phyloP scores from a whole-genome alignment of 2,797 vertebrate genomes.

The Micrastur ruficollis region DNA sequence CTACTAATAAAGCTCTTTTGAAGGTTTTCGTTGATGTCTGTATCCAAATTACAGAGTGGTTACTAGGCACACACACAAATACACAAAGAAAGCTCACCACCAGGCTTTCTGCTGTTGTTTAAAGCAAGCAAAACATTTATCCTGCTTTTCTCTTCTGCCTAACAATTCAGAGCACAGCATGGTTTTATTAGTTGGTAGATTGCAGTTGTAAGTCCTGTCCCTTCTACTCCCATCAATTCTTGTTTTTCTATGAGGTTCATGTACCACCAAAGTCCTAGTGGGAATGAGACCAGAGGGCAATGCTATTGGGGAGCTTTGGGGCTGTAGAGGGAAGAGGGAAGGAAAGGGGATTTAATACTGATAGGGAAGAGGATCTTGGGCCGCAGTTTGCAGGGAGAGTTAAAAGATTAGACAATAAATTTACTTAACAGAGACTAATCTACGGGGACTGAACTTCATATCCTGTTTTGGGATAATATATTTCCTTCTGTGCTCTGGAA shows the following conservation, averaged over 20 bases:
- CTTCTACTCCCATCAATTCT: neutral
- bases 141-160: neutral
- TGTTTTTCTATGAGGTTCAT: neutral
- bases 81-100: neutral
- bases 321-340: neutral
- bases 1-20: neutral
- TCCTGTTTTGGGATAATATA: slow-evolving; percentile 83
- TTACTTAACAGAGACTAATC: slow-evolving; percentile 79
- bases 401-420: slow-evolving; percentile 82
- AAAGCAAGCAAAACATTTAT: neutral
- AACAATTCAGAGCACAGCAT: slow-evolving; percentile 1
- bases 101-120: slow-evolving; percentile 29
- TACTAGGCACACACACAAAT: neutral
- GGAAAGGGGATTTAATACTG: slow-evolving; percentile 6
- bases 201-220: slow-evolving; percentile 8
- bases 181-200: slow-evolving; percentile 50
- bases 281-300: neutral
- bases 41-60: neutral
- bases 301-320: neutral
- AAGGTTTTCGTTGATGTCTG: neutral
- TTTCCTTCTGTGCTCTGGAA: slow-evolving; percentile 81
- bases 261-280: neutral
- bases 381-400: slow-evolving; percentile 70
- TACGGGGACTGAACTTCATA: slow-evolving; percentile 79
- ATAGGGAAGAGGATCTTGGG: slow-evolving; percentile 50